Base-by-base conservation (phyloP, 2,888 invertebrate genomes). In the Ormia ochracea region DNA sequence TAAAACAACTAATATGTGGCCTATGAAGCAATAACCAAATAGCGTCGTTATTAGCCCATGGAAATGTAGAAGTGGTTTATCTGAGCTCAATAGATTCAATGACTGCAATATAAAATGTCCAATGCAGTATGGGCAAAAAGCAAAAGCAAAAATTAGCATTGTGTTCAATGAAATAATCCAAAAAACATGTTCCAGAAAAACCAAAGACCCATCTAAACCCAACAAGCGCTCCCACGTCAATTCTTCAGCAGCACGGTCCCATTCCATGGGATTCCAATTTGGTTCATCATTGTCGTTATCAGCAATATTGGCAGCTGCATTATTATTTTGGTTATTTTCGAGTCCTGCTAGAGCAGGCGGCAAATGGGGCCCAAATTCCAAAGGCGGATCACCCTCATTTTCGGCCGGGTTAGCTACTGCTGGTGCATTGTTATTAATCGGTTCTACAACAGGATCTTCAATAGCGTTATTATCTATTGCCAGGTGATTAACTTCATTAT, bases 241-340 rank as follows among this genome's bases (percentile, higher is more conserved):
- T 89, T 99, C 99, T 87, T 98, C 99, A 10, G 96, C 97, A 0
- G 98, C 98, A 81, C 98, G 92, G 87, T 99, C 98, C 98, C 98
- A 99, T 87, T 98, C 98, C 93, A 98, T 97, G 0, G 98, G 98
- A 90, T 98, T 98, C 98, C 98, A 98, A 86, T 98, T 98, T n/a
- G 87, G 88, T 78, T 89, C 89, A 80, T 89, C 78, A 93, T 88
- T 89, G 43, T 88, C 88, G 58, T 84, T 85, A 5, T 83, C 85
- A 33, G 84, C 82, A 12, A 83, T 83, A 88, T 50, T 92, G 90
- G 83, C 93, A 85, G 23, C 85, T 81, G 87, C 21, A 84, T 78
- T 78, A 14, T 73, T 78, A 4, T 52, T 69, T 12, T 58, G 68
- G 45, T 83, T 78, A 45, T 79, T 81, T n/a, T 21, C 74, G 7